Evolutionary conservation across 2,797 vertebrate species (phyloP).

Genomic region (Danio choprae): DNA sequence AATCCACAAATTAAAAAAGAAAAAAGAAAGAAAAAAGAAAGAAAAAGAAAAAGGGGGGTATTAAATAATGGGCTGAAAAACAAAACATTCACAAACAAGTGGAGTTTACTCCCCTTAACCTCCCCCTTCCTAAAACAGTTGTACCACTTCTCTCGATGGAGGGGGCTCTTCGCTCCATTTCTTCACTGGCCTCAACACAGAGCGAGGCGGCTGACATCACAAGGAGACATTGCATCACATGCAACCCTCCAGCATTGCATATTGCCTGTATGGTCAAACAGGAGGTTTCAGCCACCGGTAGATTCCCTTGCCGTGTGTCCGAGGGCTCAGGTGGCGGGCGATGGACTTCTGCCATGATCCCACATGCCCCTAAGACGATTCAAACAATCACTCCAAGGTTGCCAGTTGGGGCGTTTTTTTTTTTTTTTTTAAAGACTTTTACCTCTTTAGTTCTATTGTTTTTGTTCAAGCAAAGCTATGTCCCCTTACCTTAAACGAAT

Average conservation of each 20-base stretch:
- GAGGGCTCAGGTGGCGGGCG: conserved; percentile 66
- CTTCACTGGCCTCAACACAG: conserved; percentile 49
- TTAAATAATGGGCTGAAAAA: conserved; percentile 77
- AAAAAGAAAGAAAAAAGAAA: conserved; percentile 61
- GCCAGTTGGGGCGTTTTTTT: conserved; percentile 64
- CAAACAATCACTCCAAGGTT: conserved; percentile 67
- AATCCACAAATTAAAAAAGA: conserved; percentile 69
- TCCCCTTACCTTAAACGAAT: conserved; percentile 73
- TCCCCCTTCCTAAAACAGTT: conserved; percentile 69
- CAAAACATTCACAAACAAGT: conserved; percentile 72
- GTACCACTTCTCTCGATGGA: conserved; percentile 52
- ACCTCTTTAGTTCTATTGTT: conserved; percentile 68
- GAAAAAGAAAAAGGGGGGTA: conserved; percentile 68
- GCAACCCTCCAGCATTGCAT: conserved; percentile 52
- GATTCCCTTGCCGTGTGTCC: conserved; percentile 64
- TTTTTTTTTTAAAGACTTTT: conserved; percentile 65
- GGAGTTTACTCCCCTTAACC: conserved; percentile 55
- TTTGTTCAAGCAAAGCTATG: conserved; percentile 67
- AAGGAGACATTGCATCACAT: conserved; percentile 58
- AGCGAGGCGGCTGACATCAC: conserved; percentile 52
- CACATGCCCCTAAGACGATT: conserved; percentile 60
- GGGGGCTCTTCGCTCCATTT: conserved; percentile 61
- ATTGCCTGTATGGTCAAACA: conserved; percentile 57
- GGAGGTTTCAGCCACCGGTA: conserved; percentile 59
- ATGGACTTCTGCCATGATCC: conserved; percentile 61